Conservation (phyloP, 2,113 vertebrate genomes). For the Aviceda subcristata region DNA sequence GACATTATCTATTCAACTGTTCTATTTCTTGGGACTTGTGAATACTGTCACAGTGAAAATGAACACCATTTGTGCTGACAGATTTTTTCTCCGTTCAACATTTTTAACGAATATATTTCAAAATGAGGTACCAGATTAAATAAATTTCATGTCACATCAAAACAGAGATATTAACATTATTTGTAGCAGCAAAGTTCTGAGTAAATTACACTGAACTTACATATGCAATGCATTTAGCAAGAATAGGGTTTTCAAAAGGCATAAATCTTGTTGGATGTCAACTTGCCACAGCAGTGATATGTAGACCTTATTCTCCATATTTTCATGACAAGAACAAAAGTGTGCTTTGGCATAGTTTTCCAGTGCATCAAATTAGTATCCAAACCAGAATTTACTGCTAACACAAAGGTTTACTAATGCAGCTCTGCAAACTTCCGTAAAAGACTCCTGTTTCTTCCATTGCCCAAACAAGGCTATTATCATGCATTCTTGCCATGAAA, state of each 20-base stretch:
- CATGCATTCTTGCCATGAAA: slow-evolving; percentile 17
- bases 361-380: slow-evolving; percentile 47
- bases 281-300: slow-evolving; percentile 8
- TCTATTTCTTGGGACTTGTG: slow-evolving; percentile 42
- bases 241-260: slow-evolving; percentile 48
- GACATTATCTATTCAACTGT: slow-evolving; percentile 46
- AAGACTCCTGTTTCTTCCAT: background rate
- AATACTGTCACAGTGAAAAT: slow-evolving; percentile 59
- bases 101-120: slow-evolving; percentile 67
- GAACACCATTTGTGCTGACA: slow-evolving; percentile 53
- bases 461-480: slow-evolving; percentile 21
- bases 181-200: slow-evolving; percentile 40
- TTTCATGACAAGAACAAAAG: slow-evolving; percentile 61
- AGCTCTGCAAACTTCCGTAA: background rate
- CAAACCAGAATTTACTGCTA: background rate
- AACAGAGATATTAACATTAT: slow-evolving; percentile 61
- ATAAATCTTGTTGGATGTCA: slow-evolving; percentile 59
- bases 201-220: slow-evolving; percentile 61
- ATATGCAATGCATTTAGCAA: slow-evolving; percentile 32
- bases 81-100: slow-evolving; percentile 21
- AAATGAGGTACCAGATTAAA: slow-evolving; percentile 62
- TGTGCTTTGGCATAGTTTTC: background rate
- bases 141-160: slow-evolving; percentile 60
- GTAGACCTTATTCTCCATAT: slow-evolving; percentile 41
- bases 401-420: slow-evolving; percentile 7